phyloP scores from a whole-genome alignment of 2,797 vertebrate genomes.

The Rhinichthys osculus region DNA sequence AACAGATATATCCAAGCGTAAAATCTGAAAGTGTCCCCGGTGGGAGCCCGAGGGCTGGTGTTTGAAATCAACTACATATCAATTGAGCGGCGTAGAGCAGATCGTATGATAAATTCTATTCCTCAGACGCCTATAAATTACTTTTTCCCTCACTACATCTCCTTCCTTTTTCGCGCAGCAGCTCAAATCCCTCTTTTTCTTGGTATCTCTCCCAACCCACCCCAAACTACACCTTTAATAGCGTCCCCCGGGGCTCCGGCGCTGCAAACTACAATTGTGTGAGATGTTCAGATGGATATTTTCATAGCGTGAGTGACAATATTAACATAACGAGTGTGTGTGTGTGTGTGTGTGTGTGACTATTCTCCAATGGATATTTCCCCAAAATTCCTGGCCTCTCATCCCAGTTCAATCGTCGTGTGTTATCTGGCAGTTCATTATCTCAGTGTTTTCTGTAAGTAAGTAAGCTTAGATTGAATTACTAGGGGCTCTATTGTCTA shows the following conservation, averaged over 20 bases:
- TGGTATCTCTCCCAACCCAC: constrained; percentile 64
- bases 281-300: constrained; percentile 85
- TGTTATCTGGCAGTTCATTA: constrained; percentile 98
- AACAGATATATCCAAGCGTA: constrained; percentile 99
- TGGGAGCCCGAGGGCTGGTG: constrained; percentile 89
- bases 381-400: constrained; percentile 58
- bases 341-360: constrained; percentile 20
- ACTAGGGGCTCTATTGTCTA: constrained; percentile 93
- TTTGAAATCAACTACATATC: constrained; percentile 99
- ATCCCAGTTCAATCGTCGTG: constrained; percentile 82
- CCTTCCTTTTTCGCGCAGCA: constrained; percentile 23
- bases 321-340: constrained; percentile 75
- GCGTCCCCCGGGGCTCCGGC: constrained; percentile 85
- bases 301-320: constrained; percentile 85
- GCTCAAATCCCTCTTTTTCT: constrained; percentile 28
- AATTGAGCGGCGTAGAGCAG: constrained; percentile 89
- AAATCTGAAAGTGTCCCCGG: constrained; percentile 99
- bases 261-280: constrained; percentile 86
- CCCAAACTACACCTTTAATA: constrained; percentile 84
- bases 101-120: constrained; percentile 93
- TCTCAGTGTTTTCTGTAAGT: constrained; percentile 99
- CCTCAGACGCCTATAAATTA: constrained; percentile 92
- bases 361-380: constrained; percentile 54
- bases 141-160: constrained; percentile 78
- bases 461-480: constrained; percentile 98